A percentile compares a stretch with the other conserved stretches of the same genome.
phyloP scores from a whole-genome alignment of 2,113 vertebrate genomes.

The Zosterops japonicus region DNA sequence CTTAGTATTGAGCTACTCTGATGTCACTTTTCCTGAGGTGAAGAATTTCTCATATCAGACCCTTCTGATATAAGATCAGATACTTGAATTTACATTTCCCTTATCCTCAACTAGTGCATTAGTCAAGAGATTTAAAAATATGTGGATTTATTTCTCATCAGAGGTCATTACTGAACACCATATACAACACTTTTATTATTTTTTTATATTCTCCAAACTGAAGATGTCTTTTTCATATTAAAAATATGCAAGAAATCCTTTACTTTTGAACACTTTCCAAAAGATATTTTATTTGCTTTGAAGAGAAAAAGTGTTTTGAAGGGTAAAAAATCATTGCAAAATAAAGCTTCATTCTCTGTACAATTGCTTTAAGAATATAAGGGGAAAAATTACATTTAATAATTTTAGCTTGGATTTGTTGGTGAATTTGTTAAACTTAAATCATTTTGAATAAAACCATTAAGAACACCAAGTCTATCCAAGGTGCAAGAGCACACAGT shows the following conservation, averaged over 20 bases:
- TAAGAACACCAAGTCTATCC: background rate
- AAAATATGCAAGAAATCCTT: background rate
- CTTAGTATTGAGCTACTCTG: background rate
- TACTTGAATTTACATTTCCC: background rate
- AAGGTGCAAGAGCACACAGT: accelerated
- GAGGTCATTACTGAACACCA: background rate
- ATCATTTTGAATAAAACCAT: background rate
- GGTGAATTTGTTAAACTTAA: background rate
- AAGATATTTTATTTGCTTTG: background rate
- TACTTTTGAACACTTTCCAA: background rate
- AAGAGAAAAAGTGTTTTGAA: background rate
- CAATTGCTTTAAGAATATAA: background rate
- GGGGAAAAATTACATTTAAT: background rate
- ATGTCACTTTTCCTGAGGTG: background rate
- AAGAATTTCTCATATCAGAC: background rate
- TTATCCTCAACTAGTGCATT: background rate
- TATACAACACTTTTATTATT: background rate
- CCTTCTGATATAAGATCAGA: background rate
- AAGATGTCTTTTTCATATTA: background rate
- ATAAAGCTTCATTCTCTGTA: background rate
- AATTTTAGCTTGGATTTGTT: background rate
- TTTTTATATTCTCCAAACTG: background rate
- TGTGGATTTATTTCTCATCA: background rate
- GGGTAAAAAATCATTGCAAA: background rate
- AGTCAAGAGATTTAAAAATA: background rate